Evolutionary conservation across 2,113 vertebrate species (phyloP).

Genomic region (Rhodinocichla rosea): DNA sequence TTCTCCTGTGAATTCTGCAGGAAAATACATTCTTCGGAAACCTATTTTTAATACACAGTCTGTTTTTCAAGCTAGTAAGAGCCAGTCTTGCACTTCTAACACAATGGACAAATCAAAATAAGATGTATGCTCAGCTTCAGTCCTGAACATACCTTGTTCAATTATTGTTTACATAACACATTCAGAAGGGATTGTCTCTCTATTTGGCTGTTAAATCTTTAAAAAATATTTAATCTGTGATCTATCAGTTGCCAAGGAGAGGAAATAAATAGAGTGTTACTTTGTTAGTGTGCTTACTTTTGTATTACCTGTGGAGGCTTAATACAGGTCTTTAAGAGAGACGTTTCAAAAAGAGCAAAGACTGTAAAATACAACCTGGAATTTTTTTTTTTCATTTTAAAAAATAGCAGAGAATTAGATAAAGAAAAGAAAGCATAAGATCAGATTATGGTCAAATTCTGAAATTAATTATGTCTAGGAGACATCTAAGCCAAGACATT

Average conservation of each 20-base stretch:
- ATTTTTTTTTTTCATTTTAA: background rate
- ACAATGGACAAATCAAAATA: background rate
- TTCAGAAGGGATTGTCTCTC: background rate
- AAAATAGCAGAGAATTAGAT: background rate
- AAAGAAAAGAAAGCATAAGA: background rate
- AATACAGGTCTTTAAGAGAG: background rate
- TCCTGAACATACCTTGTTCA: background rate
- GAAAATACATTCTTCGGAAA: background rate
- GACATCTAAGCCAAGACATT: background rate
- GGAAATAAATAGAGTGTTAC: background rate
- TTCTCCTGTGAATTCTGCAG: background rate
- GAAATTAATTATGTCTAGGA: background rate
- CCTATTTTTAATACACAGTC: background rate
- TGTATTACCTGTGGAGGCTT: background rate
- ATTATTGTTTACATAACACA: background rate
- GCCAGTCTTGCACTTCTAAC: background rate
- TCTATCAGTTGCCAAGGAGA: background rate
- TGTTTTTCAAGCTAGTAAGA: background rate
- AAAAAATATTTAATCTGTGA: background rate
- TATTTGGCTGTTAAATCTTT: background rate
- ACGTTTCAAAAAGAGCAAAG: background rate
- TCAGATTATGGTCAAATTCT: background rate
- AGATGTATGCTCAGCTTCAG: background rate
- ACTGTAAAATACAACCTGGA: background rate
- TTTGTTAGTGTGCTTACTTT: background rate